Percentiles rank a stretch among this genome's conserved stretches.
Evolutionary conservation across 2,888 invertebrate species (phyloP).

Genomic region (Agrypnus murinus): DNA sequence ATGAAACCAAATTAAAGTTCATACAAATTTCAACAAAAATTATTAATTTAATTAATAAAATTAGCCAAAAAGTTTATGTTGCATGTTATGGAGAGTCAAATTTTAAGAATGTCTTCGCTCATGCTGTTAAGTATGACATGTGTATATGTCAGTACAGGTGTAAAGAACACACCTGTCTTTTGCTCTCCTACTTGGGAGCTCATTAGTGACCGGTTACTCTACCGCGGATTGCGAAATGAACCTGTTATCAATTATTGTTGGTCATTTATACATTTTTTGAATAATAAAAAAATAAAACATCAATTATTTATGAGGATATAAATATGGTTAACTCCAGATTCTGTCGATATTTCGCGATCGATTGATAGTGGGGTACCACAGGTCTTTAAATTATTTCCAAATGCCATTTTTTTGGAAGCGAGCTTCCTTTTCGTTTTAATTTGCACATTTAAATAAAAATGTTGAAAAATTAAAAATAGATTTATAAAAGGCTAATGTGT

Average conservation of each 20-base stretch:
- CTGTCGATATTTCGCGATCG: slow-evolving; percentile 12
- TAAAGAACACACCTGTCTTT: slow-evolving; percentile 61
- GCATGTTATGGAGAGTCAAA: slow-evolving; percentile 34
- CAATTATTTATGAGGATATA: slow-evolving; percentile 26
- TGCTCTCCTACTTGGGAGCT: slow-evolving; percentile 49
- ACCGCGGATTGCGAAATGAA: slow-evolving; percentile 38
- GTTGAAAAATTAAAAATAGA: too few relatives aligned
- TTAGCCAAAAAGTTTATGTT: slow-evolving; percentile 20
- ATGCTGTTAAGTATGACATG: slow-evolving; percentile 57
- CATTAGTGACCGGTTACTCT: slow-evolving; percentile 44
- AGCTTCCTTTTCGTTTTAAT: too few relatives aligned
- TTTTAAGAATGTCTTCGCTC: slow-evolving; percentile 8
- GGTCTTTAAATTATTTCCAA: background rate
- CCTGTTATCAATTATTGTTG: slow-evolving; percentile 29
- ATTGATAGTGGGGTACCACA: too few relatives aligned
- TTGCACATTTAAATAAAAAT: too few relatives aligned
- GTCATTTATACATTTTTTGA: background rate
- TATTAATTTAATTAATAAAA: slow-evolving; percentile 38
- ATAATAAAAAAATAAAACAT: slow-evolving; percentile 6
- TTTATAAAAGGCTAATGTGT: too few relatives aligned
- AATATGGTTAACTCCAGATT: slow-evolving; percentile 25
- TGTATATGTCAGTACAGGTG: slow-evolving; percentile 64
- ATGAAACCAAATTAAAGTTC: background rate
- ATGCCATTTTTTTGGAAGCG: background rate
- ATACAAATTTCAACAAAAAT: slow-evolving; percentile 23